phyloP scores from a whole-genome alignment of 1,140 invertebrate species.

The Cydia fagiglandana region DNA sequence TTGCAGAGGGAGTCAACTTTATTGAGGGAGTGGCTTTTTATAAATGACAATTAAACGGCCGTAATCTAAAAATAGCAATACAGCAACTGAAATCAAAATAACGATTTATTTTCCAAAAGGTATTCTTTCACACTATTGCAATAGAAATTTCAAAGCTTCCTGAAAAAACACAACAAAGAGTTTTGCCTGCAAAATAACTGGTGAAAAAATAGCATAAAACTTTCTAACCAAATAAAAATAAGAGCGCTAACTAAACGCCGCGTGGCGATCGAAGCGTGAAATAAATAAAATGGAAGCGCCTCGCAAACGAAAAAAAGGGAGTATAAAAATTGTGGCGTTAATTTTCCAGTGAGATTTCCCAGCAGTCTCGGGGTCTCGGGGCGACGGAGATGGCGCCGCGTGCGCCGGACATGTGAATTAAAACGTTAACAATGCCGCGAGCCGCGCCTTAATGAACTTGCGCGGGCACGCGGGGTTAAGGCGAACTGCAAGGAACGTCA shows the following conservation, averaged over 20 bases:
- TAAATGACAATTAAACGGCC: no score
- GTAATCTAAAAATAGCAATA: no score
- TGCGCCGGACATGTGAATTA: slow-evolving; percentile 77
- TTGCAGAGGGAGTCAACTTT: no score
- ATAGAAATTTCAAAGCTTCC: background rate
- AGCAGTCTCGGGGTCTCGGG: slow-evolving; percentile 63
- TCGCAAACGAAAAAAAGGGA: slow-evolving; percentile 64
- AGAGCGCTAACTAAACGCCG: slow-evolving; percentile 66
- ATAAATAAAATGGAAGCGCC: slow-evolving; percentile 73
- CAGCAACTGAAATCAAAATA: background rate
- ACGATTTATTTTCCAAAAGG: background rate
- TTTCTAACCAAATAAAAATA: slow-evolving; percentile 48
- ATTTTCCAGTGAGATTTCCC: slow-evolving; percentile 77
- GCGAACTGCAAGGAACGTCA: background rate
- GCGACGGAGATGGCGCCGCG: slow-evolving; percentile 55
- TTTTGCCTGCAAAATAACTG: slow-evolving; percentile 36
- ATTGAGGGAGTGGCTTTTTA: no score
- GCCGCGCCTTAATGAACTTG: slow-evolving; percentile 71
- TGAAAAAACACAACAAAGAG: background rate
- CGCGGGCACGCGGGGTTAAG: slow-evolving; percentile 39
- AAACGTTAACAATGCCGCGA: slow-evolving; percentile 75
- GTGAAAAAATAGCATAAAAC: slow-evolving; percentile 37
- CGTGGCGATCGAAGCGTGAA: slow-evolving; percentile 69
- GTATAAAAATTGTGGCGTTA: slow-evolving; percentile 72
- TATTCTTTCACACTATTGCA: background rate